Conservation (phyloP, 2,797 vertebrate genomes). For the Syndactyla subalaris region DNA sequence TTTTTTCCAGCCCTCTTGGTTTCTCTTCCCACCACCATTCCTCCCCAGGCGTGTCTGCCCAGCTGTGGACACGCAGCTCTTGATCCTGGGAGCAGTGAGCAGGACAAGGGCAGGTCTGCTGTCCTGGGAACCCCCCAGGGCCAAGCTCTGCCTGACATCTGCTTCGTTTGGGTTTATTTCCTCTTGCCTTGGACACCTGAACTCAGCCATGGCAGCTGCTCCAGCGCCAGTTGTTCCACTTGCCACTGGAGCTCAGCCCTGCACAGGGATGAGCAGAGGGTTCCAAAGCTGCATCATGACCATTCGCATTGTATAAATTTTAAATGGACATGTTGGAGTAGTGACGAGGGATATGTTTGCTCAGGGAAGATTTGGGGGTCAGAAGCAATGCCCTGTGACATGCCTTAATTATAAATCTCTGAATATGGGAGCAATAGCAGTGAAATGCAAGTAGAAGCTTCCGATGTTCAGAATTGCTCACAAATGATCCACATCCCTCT, state of each 20-base stretch:
- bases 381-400: not conserved
- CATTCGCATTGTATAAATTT: not conserved
- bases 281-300: not conserved
- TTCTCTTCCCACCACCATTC: not conserved
- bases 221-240: not conserved
- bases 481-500: not conserved
- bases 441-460: not conserved
- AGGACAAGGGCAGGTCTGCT: not conserved
- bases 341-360: not conserved
- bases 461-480: not conserved
- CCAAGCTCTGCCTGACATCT: not conserved
- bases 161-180: not conserved
- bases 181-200: not conserved
- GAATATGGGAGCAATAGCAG: not conserved
- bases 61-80: accelerated
- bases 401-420: not conserved
- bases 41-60: not conserved
- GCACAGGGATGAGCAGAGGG: not conserved
- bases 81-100: not conserved
- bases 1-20: not conserved
- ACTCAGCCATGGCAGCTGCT: not conserved
- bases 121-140: not conserved
- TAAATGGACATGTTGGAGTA: not conserved
- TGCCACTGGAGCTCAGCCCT: not conserved
- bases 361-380: not conserved